Conservation (phyloP, 2,113 vertebrate species). For the Pandion haliaetus region DNA sequence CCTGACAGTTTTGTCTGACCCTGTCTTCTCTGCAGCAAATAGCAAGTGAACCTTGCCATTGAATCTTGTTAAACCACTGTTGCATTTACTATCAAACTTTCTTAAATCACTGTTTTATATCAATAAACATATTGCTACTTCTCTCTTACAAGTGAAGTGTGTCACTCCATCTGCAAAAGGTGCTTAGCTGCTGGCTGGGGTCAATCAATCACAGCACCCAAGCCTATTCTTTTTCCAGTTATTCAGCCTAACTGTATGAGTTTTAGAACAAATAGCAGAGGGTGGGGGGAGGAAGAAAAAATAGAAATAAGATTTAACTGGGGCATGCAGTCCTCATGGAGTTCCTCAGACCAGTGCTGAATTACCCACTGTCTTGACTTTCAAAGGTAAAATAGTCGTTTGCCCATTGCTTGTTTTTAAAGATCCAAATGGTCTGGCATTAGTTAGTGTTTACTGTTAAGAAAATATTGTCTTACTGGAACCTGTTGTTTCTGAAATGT, state of each 20-base stretch:
- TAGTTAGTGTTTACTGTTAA: neutral
- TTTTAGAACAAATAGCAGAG: neutral
- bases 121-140: too few relatives aligned
- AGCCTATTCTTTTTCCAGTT: neutral
- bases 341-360: neutral
- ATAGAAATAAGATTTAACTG: neutral
- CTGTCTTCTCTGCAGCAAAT: too few relatives aligned
- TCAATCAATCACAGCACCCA: neutral
- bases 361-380: neutral
- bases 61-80: too few relatives aligned
- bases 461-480: neutral
- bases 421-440: neutral
- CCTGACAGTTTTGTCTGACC: too few relatives aligned
- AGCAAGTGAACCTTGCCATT: too few relatives aligned
- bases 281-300: neutral
- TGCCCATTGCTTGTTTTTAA: neutral
- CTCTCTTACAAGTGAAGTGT: too few relatives aligned
- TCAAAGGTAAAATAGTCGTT: neutral
- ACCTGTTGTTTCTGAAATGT: neutral
- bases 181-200: neutral
- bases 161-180: too few relatives aligned
- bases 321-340: neutral
- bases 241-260: neutral
- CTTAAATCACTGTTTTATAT: too few relatives aligned
- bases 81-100: too few relatives aligned